phyloP scores from a whole-genome alignment of 2,113 vertebrate genomes.

The Cichladusa arquata region DNA sequence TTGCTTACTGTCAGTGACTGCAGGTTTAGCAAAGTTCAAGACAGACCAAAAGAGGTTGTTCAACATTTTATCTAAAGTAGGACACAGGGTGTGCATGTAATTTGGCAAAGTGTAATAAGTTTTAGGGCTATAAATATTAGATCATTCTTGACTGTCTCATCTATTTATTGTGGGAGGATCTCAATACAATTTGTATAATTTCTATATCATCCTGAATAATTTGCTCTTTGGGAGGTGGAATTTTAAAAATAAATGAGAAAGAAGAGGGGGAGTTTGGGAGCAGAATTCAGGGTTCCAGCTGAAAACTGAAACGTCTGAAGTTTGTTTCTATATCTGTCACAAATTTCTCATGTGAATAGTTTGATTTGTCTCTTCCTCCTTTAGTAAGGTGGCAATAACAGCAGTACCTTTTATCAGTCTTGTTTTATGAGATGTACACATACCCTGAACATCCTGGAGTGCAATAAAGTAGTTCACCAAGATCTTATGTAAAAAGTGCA shows the following conservation, averaged over 20 bases:
- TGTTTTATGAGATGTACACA: not conserved
- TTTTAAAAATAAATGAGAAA: not conserved
- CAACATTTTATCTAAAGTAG: not conserved
- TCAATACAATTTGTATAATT: not conserved
- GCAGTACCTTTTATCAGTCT: not conserved
- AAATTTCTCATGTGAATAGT: not conserved
- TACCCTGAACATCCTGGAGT: not conserved
- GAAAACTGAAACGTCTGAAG: not conserved
- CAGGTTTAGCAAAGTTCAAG: not conserved
- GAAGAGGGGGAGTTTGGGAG: not conserved
- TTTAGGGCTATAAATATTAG: not conserved
- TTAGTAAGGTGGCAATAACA: not conserved
- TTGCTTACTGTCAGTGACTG: not conserved
- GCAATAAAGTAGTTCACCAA: not conserved
- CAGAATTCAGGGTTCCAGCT: not conserved
- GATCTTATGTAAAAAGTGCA: not conserved
- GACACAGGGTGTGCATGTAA: not conserved
- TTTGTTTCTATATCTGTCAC: not conserved
- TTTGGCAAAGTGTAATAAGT: not conserved
- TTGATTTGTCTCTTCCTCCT: not conserved
- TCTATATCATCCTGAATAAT: not conserved
- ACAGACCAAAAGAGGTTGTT: not conserved
- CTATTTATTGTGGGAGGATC: not conserved
- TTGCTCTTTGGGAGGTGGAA: not conserved
- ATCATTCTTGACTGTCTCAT: not conserved